A percentile compares a stretch with the other conserved stretches of the same genome.
Conservation (phyloP, 2,797 vertebrate genomes). For the Odontamblyopus rebecca region DNA sequence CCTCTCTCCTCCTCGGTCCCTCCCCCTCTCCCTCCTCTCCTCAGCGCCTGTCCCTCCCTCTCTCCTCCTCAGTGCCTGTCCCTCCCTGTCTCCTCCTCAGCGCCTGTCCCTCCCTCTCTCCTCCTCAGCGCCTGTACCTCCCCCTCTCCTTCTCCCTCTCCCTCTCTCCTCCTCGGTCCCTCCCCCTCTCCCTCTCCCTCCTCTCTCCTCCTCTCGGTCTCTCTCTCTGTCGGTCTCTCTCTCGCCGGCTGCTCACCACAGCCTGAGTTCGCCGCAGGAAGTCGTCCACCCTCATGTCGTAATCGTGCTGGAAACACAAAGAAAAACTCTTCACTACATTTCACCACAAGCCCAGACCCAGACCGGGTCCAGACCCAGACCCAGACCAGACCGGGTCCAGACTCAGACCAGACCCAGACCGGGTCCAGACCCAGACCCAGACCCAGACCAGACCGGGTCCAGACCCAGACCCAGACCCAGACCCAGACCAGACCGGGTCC, state of each 20-base stretch:
- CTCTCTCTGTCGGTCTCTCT: slow-evolving; percentile 86
- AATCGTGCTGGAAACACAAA: slow-evolving; percentile 86
- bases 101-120: slow-evolving; percentile 74
- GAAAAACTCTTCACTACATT: background rate
- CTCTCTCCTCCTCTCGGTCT: slow-evolving; percentile 73
- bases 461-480: too few relatives aligned
- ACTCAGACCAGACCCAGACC: too few relatives aligned
- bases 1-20: background rate
- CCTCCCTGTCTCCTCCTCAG: slow-evolving; percentile 75
- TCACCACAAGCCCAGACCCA: too few relatives aligned
- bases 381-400: too few relatives aligned
- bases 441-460: too few relatives aligned
- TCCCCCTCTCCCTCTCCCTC: slow-evolving; percentile 73
- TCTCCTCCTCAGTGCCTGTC: slow-evolving; percentile 43
- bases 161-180: slow-evolving; percentile 83
- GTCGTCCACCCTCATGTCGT: slow-evolving; percentile 98
- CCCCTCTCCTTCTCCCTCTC: slow-evolving; percentile 91
- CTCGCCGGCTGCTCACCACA: slow-evolving; percentile 89
- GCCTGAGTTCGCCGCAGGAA: slow-evolving; percentile 96
- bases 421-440: too few relatives aligned
- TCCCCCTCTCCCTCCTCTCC: background rate
- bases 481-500: too few relatives aligned
- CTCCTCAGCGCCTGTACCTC: slow-evolving; percentile 88
- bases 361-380: too few relatives aligned
- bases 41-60: slow-evolving; percentile 68